phyloP scores from a whole-genome alignment of 2,113 vertebrate genomes.

The Atlantisia rogersi region DNA sequence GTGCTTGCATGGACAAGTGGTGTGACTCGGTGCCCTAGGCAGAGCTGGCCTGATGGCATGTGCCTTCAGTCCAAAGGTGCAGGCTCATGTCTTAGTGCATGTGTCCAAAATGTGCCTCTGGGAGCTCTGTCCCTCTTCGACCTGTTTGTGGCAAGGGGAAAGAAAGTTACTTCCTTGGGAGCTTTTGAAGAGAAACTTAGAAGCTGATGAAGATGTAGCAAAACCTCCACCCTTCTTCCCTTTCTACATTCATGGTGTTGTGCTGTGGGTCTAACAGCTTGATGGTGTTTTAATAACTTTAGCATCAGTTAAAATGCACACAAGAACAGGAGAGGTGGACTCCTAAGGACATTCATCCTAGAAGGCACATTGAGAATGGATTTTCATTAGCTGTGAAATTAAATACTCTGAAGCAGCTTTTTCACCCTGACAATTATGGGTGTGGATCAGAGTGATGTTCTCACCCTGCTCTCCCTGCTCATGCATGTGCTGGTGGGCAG shows the following conservation, averaged over 20 bases:
- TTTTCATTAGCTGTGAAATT: slow-evolving; percentile 40
- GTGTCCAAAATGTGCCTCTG: neutral
- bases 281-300: neutral
- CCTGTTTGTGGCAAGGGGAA: neutral
- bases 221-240: neutral
- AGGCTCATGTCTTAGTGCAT: neutral
- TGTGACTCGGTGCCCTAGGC: neutral
- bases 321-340: neutral
- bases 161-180: neutral
- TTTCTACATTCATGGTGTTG: neutral
- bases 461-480: neutral
- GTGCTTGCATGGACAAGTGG: neutral
- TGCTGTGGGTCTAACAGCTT: neutral
- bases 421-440: neutral
- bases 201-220: neutral
- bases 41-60: neutral
- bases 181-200: neutral
- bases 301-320: slow-evolving; percentile 1
- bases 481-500: neutral
- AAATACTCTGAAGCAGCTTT: slow-evolving; percentile 8
- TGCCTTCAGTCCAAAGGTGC: neutral
- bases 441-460: neutral
- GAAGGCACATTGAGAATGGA: neutral
- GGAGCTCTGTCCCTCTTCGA: neutral
- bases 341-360: neutral